These are phyloP conservation scores for Grammomys dolichurus DNA, from an alignment of 2,113 vertebrate genomes.

Conservation along the genomic window DNA sequence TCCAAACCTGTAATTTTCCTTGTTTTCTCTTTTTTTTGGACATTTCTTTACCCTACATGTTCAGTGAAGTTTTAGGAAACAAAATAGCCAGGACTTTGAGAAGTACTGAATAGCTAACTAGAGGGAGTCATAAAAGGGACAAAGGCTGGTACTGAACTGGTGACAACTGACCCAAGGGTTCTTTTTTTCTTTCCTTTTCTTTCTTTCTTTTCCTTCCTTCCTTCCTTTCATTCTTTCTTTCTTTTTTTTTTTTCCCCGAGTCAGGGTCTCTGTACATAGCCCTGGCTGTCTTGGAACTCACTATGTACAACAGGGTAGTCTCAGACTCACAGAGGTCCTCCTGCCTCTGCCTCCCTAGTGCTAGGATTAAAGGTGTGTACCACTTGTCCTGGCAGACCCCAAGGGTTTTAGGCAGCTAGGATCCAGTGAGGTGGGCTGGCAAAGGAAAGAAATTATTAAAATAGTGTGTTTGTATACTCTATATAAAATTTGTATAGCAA, in stretches of 20 bases:
- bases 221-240: too few species aligned
- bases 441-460: background rate
- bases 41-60: background rate
- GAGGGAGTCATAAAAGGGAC: background rate
- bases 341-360: background rate
- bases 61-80: constrained; percentile 32
- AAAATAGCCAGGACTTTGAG: background rate
- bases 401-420: background rate
- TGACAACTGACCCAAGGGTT: background rate
- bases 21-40: background rate
- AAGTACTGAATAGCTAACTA: background rate
- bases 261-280: background rate
- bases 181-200: background rate
- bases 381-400: background rate
- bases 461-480: background rate
- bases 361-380: background rate
- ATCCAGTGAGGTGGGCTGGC: background rate
- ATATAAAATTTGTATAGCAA: background rate
- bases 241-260: background rate
- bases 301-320: background rate
- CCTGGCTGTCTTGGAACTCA: background rate
- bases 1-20: background rate
- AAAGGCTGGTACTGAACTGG: background rate
- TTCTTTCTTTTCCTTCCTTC: too few species aligned
- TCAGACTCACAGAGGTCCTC: background rate